Evolutionary conservation across 2,888 invertebrate species (phyloP), one percentile per base, ranked within the genome.

Genomic region (Microchrysa polita): DNA sequence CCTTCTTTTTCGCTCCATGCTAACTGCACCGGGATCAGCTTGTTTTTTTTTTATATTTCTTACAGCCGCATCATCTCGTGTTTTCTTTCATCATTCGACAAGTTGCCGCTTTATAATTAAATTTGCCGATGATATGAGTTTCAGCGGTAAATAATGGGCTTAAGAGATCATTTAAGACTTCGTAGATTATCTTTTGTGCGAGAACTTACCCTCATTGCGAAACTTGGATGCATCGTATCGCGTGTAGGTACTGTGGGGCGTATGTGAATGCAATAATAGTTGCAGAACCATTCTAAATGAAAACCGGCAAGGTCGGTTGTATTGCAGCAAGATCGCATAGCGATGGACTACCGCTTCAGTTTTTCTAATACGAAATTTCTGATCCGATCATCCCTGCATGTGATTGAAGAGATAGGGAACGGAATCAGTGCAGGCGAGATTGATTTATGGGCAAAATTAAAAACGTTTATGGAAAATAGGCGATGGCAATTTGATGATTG

Each of bases 51-150:
- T n/a, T n/a, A n/a, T n/a, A n/a, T n/a, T 48, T 48, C 16, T 48
- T 60, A 5, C 23, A 72, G 23, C 59, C 27, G 73, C 67, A 69
- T 73, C 73, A 76, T 76, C 76, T 76, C 74, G 74, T 76, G 76
- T 76, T 76, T 76, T 76, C 76, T 74, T 76, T 76, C 76, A 76
- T 76, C 74, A 74, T 76, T 72, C 69, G 73, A 76, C 61, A 72
- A 73, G 69, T 73, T 60, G 74, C 76, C 76, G 76, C 76, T 76
- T 76, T 76, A 71, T 76, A 76, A 76, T 76, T 76, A 76, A 76
- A 76, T 76, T 76, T 74, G 74, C 76, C 76, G 76, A 76, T 76
- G 76, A 76, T 76, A 76, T 77, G 73, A 77, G 77, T 76, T 76
- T 75, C 76, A 75, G 76, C 72, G 73, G 74, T 76, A 76, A 76